Percentiles rank a stretch among this genome's conserved stretches.
These are phyloP conservation scores for Empis stercorea DNA, from an alignment of 2,888 invertebrate species.

Conservation along the genomic window DNA sequence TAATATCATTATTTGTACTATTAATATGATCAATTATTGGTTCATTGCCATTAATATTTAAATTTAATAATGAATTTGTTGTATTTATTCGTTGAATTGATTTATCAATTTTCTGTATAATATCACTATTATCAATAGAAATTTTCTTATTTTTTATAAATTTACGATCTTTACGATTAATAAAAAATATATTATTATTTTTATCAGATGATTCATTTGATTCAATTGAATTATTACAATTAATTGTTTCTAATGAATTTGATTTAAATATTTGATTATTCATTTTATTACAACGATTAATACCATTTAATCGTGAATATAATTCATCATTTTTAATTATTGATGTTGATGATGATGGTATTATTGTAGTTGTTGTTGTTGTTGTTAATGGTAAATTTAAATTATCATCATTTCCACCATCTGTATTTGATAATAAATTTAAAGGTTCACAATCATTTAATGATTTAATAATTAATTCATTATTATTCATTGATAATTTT, in stretches of 20 bases:
- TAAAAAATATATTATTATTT: background rate
- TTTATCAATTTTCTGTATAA: background rate
- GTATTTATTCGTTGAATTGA: too few relatives aligned
- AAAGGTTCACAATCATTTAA: too few relatives aligned
- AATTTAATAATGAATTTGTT: too few relatives aligned
- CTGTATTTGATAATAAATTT: background rate
- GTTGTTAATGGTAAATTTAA: too few relatives aligned
- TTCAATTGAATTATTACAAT: constrained; percentile 11
- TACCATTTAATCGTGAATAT: constrained; percentile 28
- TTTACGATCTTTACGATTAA: background rate
- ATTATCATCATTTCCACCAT: background rate
- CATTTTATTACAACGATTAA: background rate
- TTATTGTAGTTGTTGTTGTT: too few relatives aligned
- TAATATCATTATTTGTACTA: background rate
- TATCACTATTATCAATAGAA: constrained; percentile 24
- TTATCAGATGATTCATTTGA: background rate
- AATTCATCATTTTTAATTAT: constrained; percentile 30
- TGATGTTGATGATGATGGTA: too few relatives aligned
- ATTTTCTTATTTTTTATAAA: constrained; percentile 17
- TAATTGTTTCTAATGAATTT: constrained; percentile 32
- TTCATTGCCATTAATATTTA: background rate
- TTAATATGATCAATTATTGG: background rate
- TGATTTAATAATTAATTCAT: background rate
- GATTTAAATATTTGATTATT: constrained; percentile 27
- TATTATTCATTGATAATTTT: background rate